Conservation (phyloP, 2,888 invertebrate species). For the Magallana nippona region DNA sequence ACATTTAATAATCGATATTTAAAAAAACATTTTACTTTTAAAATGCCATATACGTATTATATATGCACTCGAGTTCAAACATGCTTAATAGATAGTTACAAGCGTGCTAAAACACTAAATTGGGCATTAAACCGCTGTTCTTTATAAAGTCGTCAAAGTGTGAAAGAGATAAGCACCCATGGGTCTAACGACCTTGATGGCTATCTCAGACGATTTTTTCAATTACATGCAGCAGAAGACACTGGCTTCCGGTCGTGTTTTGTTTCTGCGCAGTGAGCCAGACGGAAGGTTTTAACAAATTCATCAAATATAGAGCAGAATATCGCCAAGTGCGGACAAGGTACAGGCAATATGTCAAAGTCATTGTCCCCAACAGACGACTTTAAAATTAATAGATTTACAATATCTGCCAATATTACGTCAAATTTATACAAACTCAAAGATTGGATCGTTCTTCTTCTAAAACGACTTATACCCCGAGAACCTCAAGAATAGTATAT, state of each 20-base stretch:
- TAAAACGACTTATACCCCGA: background rate
- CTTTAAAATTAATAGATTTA: background rate
- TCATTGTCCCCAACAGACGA: background rate
- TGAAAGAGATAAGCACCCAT: slow-evolving; percentile 2
- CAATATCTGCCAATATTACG: background rate
- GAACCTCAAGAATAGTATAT: background rate
- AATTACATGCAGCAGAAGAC: background rate
- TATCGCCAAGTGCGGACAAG: background rate
- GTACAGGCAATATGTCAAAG: background rate
- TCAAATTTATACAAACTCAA: background rate
- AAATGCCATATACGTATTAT: no score
- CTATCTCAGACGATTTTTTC: background rate
- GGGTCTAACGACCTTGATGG: background rate
- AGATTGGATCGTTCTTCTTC: background rate
- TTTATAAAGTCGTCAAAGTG: slow-evolving; percentile 10
- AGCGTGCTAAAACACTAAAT: background rate
- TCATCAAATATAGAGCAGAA: background rate
- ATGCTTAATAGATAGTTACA: background rate
- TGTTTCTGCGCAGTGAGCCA: background rate
- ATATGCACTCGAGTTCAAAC: slow-evolving; percentile 1
- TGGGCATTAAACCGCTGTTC: background rate
- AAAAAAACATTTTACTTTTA: no score
- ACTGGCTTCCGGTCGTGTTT: background rate
- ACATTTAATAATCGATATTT: no score
- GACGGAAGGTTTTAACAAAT: slow-evolving; percentile 15